A percentile compares a stretch with the other conserved stretches of the same genome.
Conservation (phyloP, 2,797 vertebrate genomes). For the Tamandua tetradactyla region DNA sequence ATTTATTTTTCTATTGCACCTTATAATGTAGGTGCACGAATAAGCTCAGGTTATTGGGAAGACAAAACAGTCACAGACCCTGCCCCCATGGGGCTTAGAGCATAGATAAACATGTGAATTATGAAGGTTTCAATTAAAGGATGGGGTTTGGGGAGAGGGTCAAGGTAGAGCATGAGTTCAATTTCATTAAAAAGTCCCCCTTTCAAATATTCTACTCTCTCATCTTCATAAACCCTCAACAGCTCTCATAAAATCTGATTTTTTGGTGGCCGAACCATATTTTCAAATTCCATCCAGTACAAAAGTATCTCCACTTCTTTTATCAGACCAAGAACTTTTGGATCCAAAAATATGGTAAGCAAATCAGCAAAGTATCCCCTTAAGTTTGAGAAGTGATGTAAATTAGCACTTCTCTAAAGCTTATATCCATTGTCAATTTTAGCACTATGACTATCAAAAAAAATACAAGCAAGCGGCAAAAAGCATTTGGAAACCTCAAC, state of each 20-base stretch:
- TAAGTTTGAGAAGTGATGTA: background rate
- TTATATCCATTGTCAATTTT: background rate
- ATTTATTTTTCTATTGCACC: background rate
- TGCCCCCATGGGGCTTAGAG: background rate
- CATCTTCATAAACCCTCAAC: background rate
- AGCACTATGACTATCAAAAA: background rate
- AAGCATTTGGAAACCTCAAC: slow-evolving; percentile 44
- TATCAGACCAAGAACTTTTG: background rate
- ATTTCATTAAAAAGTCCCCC: background rate
- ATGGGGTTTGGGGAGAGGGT: background rate
- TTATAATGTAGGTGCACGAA: background rate
- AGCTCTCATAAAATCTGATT: background rate
- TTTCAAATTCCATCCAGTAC: background rate
- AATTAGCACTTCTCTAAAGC: background rate
- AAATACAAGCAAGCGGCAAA: background rate
- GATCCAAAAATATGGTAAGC: background rate
- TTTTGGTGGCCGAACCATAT: background rate
- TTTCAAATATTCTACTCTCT: background rate
- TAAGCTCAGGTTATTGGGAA: background rate
- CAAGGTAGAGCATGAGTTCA: background rate
- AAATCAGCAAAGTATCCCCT: background rate
- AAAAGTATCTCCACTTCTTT: background rate
- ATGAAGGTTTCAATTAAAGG: background rate
- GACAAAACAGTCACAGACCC: background rate
- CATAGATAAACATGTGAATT: background rate